Evolutionary conservation across 2,797 vertebrate species (phyloP), one percentile per base, ranked within the genome.

Genomic region (Parauchenoglanis punctatus): DNA sequence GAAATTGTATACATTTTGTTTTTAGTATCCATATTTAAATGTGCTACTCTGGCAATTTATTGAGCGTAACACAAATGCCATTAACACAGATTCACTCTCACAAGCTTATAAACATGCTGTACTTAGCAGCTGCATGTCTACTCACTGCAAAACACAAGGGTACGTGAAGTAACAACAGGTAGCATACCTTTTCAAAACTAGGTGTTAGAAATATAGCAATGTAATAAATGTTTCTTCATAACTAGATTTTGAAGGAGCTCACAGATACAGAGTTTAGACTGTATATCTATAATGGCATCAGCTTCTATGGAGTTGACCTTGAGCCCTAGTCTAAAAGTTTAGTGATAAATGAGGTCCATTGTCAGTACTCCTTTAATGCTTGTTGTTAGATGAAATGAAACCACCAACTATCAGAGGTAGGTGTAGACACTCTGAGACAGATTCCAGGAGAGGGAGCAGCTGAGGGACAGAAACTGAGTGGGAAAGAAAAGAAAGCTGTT

Each of bases 361-460:
- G 61, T 31, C 23, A 52, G 58, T 46, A 17, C 81, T 83, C 61
- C 13, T 52, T 67, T 83, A 83, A 65, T 82, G 40, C 58, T 75
- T 85, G 56, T 28, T 56, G 83, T 75, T 46, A 85, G 44, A 73
- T 61, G 15, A 28, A 75, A 58, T 75, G 23, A 84, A 59, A 49
- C 25, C 72, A 59, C 35, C 70, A 56, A 56, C 67, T 58, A 44
- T 23, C 78, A 82, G 81, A 28, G 10, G 8, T 67, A 78, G 54
- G 58, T 40, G 35, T 40, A 78, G 23, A 23, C 59, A 65, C 13
- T 23, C n/a, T 61, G 84, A 81, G 54, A 61, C 31, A 81, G 56
- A 59, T 3, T 81, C 31, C 56, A 13, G 11, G 23, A 83, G 73
- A 89, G 59, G 28, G n/a, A 78, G 68, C 0, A 54, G 86, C n/a